These are phyloP conservation scores for Ormyrus nitidulus DNA, from an alignment of 2,888 invertebrate genomes.

Conservation along the genomic window DNA sequence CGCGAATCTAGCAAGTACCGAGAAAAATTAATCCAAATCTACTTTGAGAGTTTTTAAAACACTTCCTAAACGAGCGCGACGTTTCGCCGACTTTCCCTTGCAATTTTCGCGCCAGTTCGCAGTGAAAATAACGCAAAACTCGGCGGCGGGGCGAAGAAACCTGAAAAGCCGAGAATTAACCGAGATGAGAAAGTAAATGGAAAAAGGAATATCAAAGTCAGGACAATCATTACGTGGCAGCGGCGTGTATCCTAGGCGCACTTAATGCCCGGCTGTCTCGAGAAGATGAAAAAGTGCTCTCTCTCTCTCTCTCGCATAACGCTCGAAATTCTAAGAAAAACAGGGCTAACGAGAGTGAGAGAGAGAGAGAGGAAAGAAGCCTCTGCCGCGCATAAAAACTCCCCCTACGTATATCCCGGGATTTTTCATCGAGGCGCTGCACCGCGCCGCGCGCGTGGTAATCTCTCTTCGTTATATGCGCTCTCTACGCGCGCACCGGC, in stretches of 20 bases:
- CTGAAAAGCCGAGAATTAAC: no score
- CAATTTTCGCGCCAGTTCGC: no score
- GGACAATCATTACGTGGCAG: not conserved
- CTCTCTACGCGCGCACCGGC: not conserved
- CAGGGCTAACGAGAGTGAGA: slow-evolving; percentile 1
- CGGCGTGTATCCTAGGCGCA: not conserved
- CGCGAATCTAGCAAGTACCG: no score
- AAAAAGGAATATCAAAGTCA: not conserved
- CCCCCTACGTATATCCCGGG: not conserved
- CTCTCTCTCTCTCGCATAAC: not conserved
- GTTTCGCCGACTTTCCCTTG: no score
- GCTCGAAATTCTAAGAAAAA: slow-evolving; percentile 20
- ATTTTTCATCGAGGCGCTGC: slow-evolving; percentile 32
- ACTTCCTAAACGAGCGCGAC: no score
- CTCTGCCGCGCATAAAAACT: no score
- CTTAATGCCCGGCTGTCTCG: not conserved
- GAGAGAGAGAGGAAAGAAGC: no score
- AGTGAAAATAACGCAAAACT: no score
- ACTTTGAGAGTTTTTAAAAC: no score
- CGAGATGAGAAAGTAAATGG: not conserved
- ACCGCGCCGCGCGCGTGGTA: not conserved
- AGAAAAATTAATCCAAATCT: no score
- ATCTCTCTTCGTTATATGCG: slow-evolving; percentile 42
- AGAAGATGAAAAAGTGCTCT: slow-evolving; percentile 7
- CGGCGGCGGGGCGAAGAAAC: no score